Evolutionary conservation across 2,888 invertebrate genomes (phyloP), one percentile per base, ranked within the genome.

Genomic region (Bombylius discolor): DNA sequence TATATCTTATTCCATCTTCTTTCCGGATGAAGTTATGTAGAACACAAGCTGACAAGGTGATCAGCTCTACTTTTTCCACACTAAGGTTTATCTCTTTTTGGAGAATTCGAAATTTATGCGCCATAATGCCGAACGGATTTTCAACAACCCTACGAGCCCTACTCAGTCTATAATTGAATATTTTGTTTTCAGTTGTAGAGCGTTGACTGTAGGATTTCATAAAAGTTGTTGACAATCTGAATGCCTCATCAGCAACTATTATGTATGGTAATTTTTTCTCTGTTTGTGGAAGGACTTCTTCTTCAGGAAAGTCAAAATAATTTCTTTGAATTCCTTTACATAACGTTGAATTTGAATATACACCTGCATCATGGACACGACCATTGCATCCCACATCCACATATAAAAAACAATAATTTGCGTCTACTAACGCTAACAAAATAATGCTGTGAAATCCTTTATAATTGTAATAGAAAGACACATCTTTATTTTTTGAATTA

Each of bases 331-430:
- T 50, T 45, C 48, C 13, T 5, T 12, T 8, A 13, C 36, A 50
- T 39, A 50, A 32, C 5, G 31, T 33, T 31, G 49, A 49, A 4
- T 54, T 42, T 14, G 33, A 44, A 53, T 49, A 53, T 42, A 55
- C 47, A 49, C 55, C 51, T 49, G 48, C 51, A 54, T 60, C 60
- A 51, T 57, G 55, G 52, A 57, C 58, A 42, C 62, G 56, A 5
- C 62, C 61, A 55, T 62, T 61, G 45, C 57, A 55, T 58, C 62
- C 62, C 62, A n/a, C n/a, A n/a, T n/a, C n/a, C n/a, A n/a, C n/a
- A n/a, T n/a, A n/a, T n/a, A n/a, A n/a, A n/a, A n/a, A 61, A 36
- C 54, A 52, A 55, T 57, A 63, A 57, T n/a, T n/a, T n/a, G 59
- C 62, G 59, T 65, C 63, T 50, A 63, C 62, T 53, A 58, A 49